Base-by-base conservation (phyloP, 2,797 vertebrate genomes). In the Pseudomugil gertrudae region DNA sequence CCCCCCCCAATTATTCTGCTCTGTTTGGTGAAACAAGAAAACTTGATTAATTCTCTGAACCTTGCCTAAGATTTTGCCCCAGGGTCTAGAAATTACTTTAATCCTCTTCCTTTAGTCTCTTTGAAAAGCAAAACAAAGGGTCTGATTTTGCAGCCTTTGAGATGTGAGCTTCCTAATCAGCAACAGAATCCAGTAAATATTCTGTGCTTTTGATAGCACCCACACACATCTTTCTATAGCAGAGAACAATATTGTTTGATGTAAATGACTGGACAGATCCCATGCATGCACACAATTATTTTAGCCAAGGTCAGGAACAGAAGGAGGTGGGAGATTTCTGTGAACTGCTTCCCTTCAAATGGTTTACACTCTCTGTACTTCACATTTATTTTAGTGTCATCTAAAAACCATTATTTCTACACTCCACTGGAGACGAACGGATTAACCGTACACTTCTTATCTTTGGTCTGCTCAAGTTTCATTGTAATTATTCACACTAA, bases 401-500 rank as follows among this genome's bases (percentile, higher is more conserved):
- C 79, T 78, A 74, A 86, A 69, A 83, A 77, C 57, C 76, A 19
- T 68, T n/a, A 74, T 89, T 89, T 90, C 76, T 69, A 76, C 75
- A 72, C 72, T 63, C 76, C 51, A 62, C 73, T 79, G 72, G 75
- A 92, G 89, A 87, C 77, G 69, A 89, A 84, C 67, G 83, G 89
- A 92, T 92, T 93, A 90, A 72, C 79, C 63, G 32, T 69, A 70
- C 83, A 78, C 79, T 90, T 57, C 57, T 90, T 90, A 92, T 92
- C 88, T 89, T 64, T 68, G 72, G 72, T 71, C 64, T 76, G 84
- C 87, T 89, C 74, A 72, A 84, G 88, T 91, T 89, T 80, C 86
- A 74, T 66, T 61, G 74, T 79, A 89, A 93, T 92, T 93, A 93
- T 89, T 91, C 84, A 87, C 82, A 88, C 70, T 78, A 78, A 89